These are phyloP conservation scores for Zoanthus solanderi DNA, from an alignment of 92 coral and sea anemone genomes.

Conservation along the genomic window DNA sequence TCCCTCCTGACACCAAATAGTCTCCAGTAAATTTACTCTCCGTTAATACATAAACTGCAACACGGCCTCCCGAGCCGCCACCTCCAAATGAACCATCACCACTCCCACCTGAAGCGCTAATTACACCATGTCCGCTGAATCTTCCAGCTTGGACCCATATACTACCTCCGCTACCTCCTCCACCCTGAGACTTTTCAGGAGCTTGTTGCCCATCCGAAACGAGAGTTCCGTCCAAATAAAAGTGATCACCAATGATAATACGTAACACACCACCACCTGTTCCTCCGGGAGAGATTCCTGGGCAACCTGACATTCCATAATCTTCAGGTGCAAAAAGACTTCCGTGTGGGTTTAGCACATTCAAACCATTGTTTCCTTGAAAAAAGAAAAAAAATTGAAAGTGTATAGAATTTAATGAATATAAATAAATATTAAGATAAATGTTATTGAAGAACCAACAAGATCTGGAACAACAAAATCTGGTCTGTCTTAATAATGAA, in stretches of 20 bases:
- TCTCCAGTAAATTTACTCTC: conserved; percentile 57
- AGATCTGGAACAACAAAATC: too few species aligned
- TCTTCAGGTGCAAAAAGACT: conserved; percentile 65
- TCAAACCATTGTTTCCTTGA: conserved; percentile 24
- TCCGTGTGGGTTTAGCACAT: conserved; percentile 60
- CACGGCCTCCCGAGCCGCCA: conserved; percentile 78
- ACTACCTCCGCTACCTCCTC: conserved; percentile 86
- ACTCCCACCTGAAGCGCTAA: conserved; percentile 56
- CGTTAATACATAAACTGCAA: conserved; percentile 56
- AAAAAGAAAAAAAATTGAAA: not conserved
- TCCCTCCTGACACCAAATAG: conserved; percentile 61
- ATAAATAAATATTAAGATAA: not conserved
- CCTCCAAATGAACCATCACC: conserved; percentile 63
- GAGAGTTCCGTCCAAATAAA: conserved; percentile 68
- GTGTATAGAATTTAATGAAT: not conserved
- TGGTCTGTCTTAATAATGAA: too few species aligned
- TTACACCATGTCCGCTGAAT: conserved; percentile 65
- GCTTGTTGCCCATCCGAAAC: conserved; percentile 50
- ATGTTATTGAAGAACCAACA: too few species aligned
- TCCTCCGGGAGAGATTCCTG: conserved; percentile 60
- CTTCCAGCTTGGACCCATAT: conserved; percentile 49
- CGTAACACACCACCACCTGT: conserved; percentile 66
- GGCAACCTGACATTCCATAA: conserved; percentile 71
- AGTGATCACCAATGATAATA: conserved; percentile 59
- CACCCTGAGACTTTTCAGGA: conserved; percentile 41